Evolutionary conservation across 2,888 invertebrate species (phyloP).

Genomic region (Luffia ferchaultella): DNA sequence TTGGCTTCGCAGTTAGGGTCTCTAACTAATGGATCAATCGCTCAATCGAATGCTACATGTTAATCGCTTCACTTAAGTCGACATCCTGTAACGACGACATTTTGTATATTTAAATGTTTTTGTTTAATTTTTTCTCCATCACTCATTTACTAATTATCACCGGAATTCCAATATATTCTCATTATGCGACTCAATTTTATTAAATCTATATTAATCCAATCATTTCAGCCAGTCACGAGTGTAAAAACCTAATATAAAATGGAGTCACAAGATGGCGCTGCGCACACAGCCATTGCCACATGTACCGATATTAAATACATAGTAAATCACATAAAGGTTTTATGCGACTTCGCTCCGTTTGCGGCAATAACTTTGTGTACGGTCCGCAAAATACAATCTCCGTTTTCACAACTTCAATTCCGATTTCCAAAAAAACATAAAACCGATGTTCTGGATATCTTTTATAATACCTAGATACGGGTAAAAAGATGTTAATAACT

Average conservation of each 20-base stretch:
- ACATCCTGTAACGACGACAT: too few relatives aligned
- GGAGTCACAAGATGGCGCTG: background rate
- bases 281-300: background rate
- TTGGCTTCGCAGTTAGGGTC: too few relatives aligned
- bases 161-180: too few relatives aligned
- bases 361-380: conserved; percentile 31
- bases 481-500: background rate
- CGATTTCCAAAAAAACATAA: background rate
- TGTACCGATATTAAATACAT: conserved; percentile 47
- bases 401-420: background rate
- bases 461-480: background rate
- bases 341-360: conserved; percentile 50
- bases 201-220: too few relatives aligned
- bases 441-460: background rate
- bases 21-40: too few relatives aligned
- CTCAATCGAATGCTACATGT: too few relatives aligned
- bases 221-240: too few relatives aligned
- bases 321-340: conserved; percentile 57
- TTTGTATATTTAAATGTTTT: too few relatives aligned
- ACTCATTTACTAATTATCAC: too few relatives aligned
- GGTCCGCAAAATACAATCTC: conserved; percentile 23
- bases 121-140: too few relatives aligned
- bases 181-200: too few relatives aligned
- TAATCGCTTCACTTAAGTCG: too few relatives aligned
- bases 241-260: background rate